Percentiles rank a stretch among this genome's conserved stretches.
Evolutionary conservation across 2,797 vertebrate species (phyloP).

Genomic region (Xiphophorus birchmanni): DNA sequence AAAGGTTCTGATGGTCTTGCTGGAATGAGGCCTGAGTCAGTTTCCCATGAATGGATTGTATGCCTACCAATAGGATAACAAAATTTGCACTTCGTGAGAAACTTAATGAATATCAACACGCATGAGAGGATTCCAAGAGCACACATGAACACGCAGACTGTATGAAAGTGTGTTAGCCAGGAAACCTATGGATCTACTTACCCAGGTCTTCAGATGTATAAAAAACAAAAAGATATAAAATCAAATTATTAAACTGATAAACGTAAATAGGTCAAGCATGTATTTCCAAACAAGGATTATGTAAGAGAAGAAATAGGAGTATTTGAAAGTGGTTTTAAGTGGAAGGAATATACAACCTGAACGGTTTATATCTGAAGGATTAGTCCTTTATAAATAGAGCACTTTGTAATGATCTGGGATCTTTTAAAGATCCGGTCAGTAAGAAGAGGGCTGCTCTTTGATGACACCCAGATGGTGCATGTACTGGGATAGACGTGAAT

Average conservation of each 20-base stretch:
- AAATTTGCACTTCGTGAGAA: not conserved
- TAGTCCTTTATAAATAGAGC: conserved; percentile 73
- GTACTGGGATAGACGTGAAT: conserved; percentile 22
- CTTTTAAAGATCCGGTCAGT: conserved; percentile 47
- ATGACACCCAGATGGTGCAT: conserved; percentile 50
- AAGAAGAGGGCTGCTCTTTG: conserved; percentile 28
- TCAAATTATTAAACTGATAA: conserved; percentile 31
- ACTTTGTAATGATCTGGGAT: conserved; percentile 60
- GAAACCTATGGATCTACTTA: conserved; percentile 63
- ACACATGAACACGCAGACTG: conserved; percentile 27
- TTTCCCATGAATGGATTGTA: conserved; percentile 44
- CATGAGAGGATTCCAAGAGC: conserved; percentile 30
- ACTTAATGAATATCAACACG: conserved; percentile 24
- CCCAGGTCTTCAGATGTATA: conserved; percentile 72
- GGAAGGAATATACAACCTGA: conserved; percentile 61
- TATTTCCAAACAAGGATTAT: conserved; percentile 47
- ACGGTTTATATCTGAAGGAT: conserved; percentile 73
- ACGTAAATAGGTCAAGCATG: conserved; percentile 24
- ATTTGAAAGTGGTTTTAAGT: conserved; percentile 68
- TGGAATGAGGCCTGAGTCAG: conserved; percentile 41
- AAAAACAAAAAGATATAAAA: conserved; percentile 49
- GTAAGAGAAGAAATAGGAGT: conserved; percentile 55
- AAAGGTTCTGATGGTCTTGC: conserved; percentile 48
- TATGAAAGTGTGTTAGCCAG: conserved; percentile 32
- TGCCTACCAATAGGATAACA: conserved; percentile 35